Percentiles rank a stretch among this genome's conserved stretches.
Evolutionary conservation across 2,797 vertebrate genomes (phyloP).

Genomic region (Pseudocheirus occidentalis): DNA sequence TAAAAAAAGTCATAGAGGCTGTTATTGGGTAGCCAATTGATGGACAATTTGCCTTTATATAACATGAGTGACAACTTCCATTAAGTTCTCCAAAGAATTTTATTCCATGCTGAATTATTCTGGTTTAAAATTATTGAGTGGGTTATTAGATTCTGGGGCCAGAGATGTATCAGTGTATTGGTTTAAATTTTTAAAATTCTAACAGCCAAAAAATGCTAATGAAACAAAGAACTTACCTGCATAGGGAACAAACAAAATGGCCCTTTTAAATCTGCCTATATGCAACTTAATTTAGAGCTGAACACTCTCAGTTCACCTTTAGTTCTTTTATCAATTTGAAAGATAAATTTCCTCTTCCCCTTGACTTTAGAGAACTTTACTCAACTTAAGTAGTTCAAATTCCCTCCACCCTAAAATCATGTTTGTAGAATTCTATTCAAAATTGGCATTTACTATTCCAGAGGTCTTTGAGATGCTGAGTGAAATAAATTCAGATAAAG

Average conservation of each 20-base stretch:
- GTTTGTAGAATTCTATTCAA: neutral
- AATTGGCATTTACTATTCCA: neutral
- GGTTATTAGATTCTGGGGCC: slow-evolving; percentile 51
- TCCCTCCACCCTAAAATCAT: neutral
- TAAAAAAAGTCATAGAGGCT: slow-evolving; percentile 10
- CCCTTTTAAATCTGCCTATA: slow-evolving; percentile 5
- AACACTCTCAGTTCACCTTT: neutral
- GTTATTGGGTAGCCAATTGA: slow-evolving; percentile 38
- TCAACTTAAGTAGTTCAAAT: neutral
- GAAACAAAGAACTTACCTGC: neutral
- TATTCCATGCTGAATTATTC: slow-evolving; percentile 10
- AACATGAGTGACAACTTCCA: slow-evolving; percentile 52
- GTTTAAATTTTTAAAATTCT: slow-evolving; percentile 62
- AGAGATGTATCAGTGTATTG: slow-evolving; percentile 44
- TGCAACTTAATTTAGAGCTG: slow-evolving; percentile 32
- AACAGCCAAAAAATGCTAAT: slow-evolving; percentile 39
- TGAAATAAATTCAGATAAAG: slow-evolving; percentile 34
- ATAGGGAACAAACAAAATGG: neutral
- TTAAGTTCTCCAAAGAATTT: slow-evolving; percentile 52
- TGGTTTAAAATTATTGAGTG: slow-evolving; percentile 55
- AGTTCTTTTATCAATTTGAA: slow-evolving; percentile 21
- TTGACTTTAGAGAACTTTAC: neutral
- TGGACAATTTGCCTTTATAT: slow-evolving; percentile 57
- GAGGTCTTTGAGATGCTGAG: neutral
- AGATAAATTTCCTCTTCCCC: neutral